Percentiles rank a stretch among this genome's conserved stretches.
Conservation (phyloP, 2,888 invertebrate genomes). For the Drosophila sordidula region DNA sequence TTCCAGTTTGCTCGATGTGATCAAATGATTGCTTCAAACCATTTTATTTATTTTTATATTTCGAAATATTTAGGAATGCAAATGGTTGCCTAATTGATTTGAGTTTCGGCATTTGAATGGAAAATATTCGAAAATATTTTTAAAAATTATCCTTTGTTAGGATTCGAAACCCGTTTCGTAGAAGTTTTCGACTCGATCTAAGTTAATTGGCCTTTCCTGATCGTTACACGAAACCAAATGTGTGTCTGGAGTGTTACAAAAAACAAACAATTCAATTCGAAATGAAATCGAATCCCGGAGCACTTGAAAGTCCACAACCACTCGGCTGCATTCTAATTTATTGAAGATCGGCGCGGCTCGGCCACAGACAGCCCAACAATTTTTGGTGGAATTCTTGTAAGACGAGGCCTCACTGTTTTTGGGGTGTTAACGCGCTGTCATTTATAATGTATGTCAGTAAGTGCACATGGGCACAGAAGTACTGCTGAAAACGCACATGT, state of each 20-base stretch:
- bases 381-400: conserved; percentile 77
- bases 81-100: neutral
- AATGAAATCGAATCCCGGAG: conserved; percentile 45
- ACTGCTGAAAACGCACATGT: conserved; percentile 19
- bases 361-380: conserved; percentile 19
- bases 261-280: conserved; percentile 61
- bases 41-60: too few relatives aligned
- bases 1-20: neutral
- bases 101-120: neutral
- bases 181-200: neutral
- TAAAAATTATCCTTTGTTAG: neutral
- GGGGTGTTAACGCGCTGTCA: conserved; percentile 83
- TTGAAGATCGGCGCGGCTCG: conserved; percentile 38
- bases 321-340: conserved; percentile 73
- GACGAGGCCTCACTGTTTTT: conserved; percentile 62
- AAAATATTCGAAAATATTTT: neutral
- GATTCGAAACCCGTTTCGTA: neutral
- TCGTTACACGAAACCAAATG: conserved; percentile 47
- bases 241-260: conserved; percentile 51
- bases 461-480: conserved; percentile 12
- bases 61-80: too few relatives aligned
- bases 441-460: conserved; percentile 65
- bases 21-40: neutral
- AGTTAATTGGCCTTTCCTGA: conserved; percentile 47
- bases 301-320: conserved; percentile 41